Base-by-base conservation (phyloP, 2,888 invertebrate genomes). In the Metellina segmentata region DNA sequence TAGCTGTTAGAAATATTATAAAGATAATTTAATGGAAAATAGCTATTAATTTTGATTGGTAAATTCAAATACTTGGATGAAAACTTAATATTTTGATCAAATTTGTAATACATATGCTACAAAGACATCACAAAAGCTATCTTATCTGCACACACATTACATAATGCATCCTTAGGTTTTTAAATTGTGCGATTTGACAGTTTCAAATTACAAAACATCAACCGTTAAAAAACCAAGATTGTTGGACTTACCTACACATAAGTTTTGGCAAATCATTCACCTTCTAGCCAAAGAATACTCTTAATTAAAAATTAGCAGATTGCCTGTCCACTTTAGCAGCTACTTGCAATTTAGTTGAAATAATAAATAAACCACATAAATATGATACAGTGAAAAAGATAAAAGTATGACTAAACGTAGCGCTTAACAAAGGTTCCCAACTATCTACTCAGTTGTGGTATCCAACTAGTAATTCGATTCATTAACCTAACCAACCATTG, bases 171-270 rank as follows among this genome's bases (percentile, higher is more conserved):
- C 13, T 69, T 11, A 91, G 61, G 61, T 69, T 70, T 71, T 90
- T 87, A 91, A 87, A 91, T 91, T 91, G 91, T 91, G 91, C 91
- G 91, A 91, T 91, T 91, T 82, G 91, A 91, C 91, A 91, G 83
- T 91, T 91, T 81, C 79, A 61, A 90, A 91, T 83, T 88, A 87
- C 77, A 87, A 87, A 91, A 83, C 70, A 78, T 81, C 61, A 51
- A 81, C 69, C 74, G 83, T 78, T 87, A 87, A 91, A 91, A 81
- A 48, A 16, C 53, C 20, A 77, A 86, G 49, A 49, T 78, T 20
- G n/a, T 69, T 69, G n/a, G 78, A 79, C 81, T 77, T 78, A 72
- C 71, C 72, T 8, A 53, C 19, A 53, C 34, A 72, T 75, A 75
- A 86, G 81, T 85, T 87, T 83, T 91, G 87, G 91, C 87, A 88